These are phyloP conservation scores for Choristoneura rosaceana DNA, from an alignment of 2,888 invertebrate species.

Conservation along the genomic window DNA sequence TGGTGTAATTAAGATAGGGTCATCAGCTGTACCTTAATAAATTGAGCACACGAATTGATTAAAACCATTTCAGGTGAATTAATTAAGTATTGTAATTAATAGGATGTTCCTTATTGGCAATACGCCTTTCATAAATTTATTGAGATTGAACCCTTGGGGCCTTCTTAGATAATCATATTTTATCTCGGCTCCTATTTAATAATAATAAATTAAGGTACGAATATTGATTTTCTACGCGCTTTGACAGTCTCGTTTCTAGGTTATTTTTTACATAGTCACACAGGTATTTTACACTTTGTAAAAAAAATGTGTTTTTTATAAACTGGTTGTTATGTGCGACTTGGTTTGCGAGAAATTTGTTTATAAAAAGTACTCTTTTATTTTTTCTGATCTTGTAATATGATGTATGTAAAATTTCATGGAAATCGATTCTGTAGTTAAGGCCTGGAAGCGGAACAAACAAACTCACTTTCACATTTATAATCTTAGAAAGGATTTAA, in stretches of 20 bases:
- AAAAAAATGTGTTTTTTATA: no score
- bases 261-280: neutral
- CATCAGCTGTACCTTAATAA: slow-evolving; percentile 75
- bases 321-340: no score
- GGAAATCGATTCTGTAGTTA: no score
- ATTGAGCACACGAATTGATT: slow-evolving; percentile 83
- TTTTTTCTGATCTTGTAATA: no score
- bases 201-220: slow-evolving; percentile 12
- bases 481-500: no score
- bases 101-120: slow-evolving; percentile 85
- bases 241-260: neutral
- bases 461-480: no score
- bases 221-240: slow-evolving; percentile 7
- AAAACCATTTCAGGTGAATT: slow-evolving; percentile 85
- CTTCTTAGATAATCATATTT: slow-evolving; percentile 65
- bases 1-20: slow-evolving; percentile 46
- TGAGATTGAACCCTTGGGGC: slow-evolving; percentile 81
- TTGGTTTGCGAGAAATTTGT: no score
- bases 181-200: slow-evolving; percentile 45
- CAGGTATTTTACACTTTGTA: no score
- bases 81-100: slow-evolving; percentile 86
- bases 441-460: no score
- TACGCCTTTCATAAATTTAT: slow-evolving; percentile 86
- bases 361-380: no score
- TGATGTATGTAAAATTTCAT: no score